Percentiles rank a stretch among this genome's conserved stretches.
Evolutionary conservation across 1,140 invertebrate genomes (phyloP).

Genomic region (Trialeurodes vaporariorum): DNA sequence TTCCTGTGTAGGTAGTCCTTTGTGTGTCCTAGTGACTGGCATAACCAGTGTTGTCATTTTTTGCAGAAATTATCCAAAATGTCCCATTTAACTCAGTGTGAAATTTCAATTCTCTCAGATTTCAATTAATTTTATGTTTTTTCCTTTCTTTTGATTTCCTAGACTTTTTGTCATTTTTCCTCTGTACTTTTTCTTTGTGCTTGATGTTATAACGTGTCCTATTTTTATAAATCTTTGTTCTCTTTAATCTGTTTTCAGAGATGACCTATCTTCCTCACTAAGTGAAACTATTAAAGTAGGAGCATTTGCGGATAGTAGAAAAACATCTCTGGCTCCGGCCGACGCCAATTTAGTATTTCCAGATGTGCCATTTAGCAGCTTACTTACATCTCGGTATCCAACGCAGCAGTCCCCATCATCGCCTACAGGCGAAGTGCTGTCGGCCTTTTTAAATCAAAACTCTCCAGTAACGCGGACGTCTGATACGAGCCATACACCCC

Average conservation of each 20-base stretch:
- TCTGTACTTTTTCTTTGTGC: too few relatives aligned
- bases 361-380: slow-evolving; percentile 53
- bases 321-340: slow-evolving; percentile 30
- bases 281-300: slow-evolving; percentile 54
- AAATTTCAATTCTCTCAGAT: too few relatives aligned
- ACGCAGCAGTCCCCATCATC: slow-evolving; percentile 23
- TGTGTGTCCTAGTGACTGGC: too few relatives aligned
- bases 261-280: slow-evolving; percentile 43
- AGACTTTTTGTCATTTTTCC: too few relatives aligned
- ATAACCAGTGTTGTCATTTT: too few relatives aligned
- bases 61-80: too few relatives aligned
- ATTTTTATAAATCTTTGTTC: too few relatives aligned
- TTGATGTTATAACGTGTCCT: too few relatives aligned
- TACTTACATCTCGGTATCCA: slow-evolving; percentile 37
- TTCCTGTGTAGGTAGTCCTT: too few relatives aligned
- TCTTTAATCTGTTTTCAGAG: slow-evolving; percentile 33
- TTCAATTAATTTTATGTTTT: too few relatives aligned
- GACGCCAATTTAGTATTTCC: slow-evolving; percentile 47
- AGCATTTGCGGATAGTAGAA: slow-evolving; percentile 51
- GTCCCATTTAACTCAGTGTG: too few relatives aligned
- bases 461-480: not conserved
- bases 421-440: not conserved
- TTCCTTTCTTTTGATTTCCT: too few relatives aligned
- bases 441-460: not conserved
- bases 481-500: not conserved